Percentiles rank a stretch among this genome's conserved stretches.
These are phyloP conservation scores for Xenopus petersii DNA, from an alignment of 2,797 vertebrate genomes.

Conservation along the genomic window DNA sequence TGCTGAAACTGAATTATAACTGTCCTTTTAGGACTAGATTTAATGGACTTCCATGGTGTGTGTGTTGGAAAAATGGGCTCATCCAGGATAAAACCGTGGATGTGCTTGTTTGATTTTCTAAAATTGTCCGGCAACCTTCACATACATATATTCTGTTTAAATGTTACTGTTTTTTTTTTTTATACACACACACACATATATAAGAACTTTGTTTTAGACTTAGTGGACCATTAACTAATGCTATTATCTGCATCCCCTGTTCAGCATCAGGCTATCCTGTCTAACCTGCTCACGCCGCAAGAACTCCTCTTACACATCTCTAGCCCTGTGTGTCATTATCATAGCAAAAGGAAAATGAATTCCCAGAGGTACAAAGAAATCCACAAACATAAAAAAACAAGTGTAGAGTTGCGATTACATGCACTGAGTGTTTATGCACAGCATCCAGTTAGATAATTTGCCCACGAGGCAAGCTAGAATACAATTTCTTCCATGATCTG, in stretches of 20 bases:
- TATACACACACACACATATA: no score
- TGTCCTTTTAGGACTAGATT: no score
- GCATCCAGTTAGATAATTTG: conserved; percentile 58
- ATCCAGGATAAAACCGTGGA: no score
- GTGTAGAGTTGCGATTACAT: conserved; percentile 40
- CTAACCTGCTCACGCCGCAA: conserved; percentile 33
- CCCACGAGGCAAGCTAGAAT: conserved; percentile 50
- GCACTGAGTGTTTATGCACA: conserved; percentile 50
- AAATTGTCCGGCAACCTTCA: no score
- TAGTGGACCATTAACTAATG: not conserved
- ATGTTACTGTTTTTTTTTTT: no score
- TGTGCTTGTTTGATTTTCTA: no score
- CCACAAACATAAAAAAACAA: conserved; percentile 54
- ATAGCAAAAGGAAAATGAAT: conserved; percentile 38
- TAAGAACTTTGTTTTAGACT: no score
- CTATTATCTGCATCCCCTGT: conserved; percentile 5
- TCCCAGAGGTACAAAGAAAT: conserved; percentile 57
- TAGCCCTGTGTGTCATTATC: conserved; percentile 43
- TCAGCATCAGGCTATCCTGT: not conserved
- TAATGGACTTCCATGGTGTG: no score
- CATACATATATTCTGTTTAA: no score
- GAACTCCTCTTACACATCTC: not conserved
- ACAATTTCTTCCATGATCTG: conserved; percentile 54
- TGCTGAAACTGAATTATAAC: not conserved
- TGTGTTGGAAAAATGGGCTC: no score